phyloP scores from a whole-genome alignment of 2,888 invertebrate species.

The Tholera decimalis region DNA sequence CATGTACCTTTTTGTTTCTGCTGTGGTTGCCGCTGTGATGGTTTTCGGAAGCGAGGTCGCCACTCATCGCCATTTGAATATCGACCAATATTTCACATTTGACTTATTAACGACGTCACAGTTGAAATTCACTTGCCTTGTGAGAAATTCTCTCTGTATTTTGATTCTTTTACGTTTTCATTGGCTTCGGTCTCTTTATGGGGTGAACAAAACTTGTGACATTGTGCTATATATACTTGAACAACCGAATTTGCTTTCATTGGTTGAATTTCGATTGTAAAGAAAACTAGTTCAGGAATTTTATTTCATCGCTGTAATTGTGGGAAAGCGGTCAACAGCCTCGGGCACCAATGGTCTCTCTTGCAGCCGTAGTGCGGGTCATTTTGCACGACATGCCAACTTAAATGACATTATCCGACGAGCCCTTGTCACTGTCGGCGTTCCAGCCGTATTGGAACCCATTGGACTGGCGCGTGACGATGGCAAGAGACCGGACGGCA shows the following conservation, averaged over 20 bases:
- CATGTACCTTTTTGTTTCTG: constrained; percentile 88
- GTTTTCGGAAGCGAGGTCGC: constrained; percentile 89
- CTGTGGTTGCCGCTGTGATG: constrained; percentile 81
- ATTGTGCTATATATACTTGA: constrained; percentile 43
- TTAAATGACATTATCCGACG: too few relatives aligned
- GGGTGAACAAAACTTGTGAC: constrained; percentile 52
- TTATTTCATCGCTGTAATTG: too few relatives aligned
- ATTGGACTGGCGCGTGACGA: too few relatives aligned
- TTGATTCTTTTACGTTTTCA: constrained; percentile 53
- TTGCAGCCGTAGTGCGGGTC: too few relatives aligned
- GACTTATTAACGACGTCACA: constrained; percentile 82
- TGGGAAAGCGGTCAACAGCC: too few relatives aligned
- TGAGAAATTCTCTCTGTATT: constrained; percentile 55
- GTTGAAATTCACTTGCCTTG: constrained; percentile 63
- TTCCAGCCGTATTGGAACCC: too few relatives aligned
- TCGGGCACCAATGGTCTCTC: too few relatives aligned
- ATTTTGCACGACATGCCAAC: too few relatives aligned
- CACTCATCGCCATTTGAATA: constrained; percentile 81
- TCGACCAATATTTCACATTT: constrained; percentile 85
- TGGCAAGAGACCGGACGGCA: too few relatives aligned
- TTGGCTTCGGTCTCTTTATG: constrained; percentile 50
- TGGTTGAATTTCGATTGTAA: constrained; percentile 17
- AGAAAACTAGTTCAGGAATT: constrained; percentile 22
- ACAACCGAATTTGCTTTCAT: constrained; percentile 37
- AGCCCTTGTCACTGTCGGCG: too few relatives aligned